A percentile compares a stretch with the other conserved stretches of the same genome.
Evolutionary conservation across 2,113 vertebrate species (phyloP).

Genomic region (Ctenomys sociabilis): DNA sequence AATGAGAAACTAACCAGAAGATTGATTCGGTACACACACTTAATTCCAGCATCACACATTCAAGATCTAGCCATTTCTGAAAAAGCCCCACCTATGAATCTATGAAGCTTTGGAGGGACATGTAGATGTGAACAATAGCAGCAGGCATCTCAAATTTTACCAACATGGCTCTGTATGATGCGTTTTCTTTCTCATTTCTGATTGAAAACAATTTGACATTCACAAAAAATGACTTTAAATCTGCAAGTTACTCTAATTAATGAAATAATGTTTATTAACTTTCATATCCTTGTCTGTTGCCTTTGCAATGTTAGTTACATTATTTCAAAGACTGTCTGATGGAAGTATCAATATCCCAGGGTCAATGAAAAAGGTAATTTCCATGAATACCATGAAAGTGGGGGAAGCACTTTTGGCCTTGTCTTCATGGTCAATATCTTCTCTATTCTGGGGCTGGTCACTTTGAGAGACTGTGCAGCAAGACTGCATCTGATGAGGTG

Average conservation of each 20-base stretch:
- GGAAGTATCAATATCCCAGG: neutral
- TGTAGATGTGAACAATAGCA: neutral
- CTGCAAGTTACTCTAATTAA: neutral
- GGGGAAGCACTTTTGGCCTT: neutral
- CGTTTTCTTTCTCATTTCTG: neutral
- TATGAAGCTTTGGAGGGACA: neutral
- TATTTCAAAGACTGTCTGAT: neutral
- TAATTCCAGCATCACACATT: neutral
- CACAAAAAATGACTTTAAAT: neutral
- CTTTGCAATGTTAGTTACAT: neutral
- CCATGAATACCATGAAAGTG: accelerated
- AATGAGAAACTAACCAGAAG: neutral
- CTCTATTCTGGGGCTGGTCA: neutral
- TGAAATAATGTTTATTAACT: neutral
- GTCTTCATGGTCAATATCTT: neutral
- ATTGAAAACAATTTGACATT: neutral
- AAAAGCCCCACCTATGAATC: neutral
- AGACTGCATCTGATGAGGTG: accelerated
- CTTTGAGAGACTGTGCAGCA: neutral
- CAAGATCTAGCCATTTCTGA: neutral
- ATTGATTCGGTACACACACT: neutral
- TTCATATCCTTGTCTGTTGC: no score
- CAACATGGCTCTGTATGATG: neutral
- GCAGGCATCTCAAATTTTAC: neutral
- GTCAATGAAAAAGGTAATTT: neutral